Evolutionary conservation across 2,113 vertebrate genomes (phyloP).

Genomic region (Gallinago paraguaiae): DNA sequence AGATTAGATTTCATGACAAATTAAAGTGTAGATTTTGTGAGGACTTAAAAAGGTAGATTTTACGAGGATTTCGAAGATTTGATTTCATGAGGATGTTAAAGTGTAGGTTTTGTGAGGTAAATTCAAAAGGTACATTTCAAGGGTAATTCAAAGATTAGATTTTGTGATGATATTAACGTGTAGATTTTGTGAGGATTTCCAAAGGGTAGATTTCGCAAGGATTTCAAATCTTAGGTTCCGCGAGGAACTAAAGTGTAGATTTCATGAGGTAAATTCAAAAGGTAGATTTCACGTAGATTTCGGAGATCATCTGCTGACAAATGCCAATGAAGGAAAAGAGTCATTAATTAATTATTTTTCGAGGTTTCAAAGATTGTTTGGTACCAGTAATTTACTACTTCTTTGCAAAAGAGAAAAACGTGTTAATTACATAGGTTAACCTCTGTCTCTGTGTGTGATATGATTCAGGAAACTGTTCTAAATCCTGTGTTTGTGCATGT

Average conservation of each 20-base stretch:
- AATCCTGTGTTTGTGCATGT: not conserved
- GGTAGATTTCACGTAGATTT: not conserved
- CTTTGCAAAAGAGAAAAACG: not conserved
- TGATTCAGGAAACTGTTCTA: not conserved
- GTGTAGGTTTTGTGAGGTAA: not conserved
- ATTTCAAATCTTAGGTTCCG: too few species aligned
- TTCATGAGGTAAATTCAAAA: too few species aligned
- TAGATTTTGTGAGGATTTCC: not conserved
- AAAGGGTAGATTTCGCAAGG: not conserved
- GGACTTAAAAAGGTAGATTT: not conserved
- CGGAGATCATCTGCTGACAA: not conserved
- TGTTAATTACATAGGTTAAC: not conserved
- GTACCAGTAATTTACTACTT: not conserved
- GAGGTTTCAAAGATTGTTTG: not conserved
- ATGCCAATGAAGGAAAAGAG: not conserved
- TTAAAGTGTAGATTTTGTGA: not conserved
- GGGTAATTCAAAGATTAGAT: too few species aligned
- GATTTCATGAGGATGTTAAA: not conserved
- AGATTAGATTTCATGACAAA: not conserved
- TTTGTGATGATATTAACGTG: too few species aligned
- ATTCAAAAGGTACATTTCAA: too few species aligned
- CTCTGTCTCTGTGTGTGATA: not conserved
- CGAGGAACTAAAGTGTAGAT: too few species aligned
- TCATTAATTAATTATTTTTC: not conserved
- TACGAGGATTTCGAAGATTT: not conserved